Conservation (phyloP, 2,797 vertebrate genomes). For the Uromys caudimaculatus region DNA sequence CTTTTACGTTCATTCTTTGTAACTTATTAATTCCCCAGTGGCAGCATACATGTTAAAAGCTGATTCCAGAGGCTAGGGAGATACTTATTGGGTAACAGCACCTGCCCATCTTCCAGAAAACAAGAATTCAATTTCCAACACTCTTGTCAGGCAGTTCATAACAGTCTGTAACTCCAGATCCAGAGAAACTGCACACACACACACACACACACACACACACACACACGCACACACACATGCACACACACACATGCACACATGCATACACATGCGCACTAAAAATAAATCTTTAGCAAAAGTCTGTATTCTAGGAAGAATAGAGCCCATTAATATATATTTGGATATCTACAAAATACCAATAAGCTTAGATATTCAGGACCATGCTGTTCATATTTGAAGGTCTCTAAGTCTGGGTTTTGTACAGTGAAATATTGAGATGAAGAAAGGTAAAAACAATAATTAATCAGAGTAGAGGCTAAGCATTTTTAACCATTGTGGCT, state of each 20-base stretch:
- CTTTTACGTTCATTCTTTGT: not conserved
- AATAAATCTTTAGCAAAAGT: not conserved
- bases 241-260: not conserved
- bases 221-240: not conserved
- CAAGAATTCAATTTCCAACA: not conserved
- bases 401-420: not conserved
- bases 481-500: not conserved
- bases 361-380: not conserved
- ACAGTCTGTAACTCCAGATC: not conserved
- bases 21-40: not conserved
- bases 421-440: not conserved
- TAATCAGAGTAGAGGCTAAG: not conserved
- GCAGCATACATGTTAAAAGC: not conserved
- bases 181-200: not conserved
- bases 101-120: not conserved
- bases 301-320: not conserved
- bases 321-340: not conserved
- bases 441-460: not conserved
- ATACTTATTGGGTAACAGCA: not conserved
- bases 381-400: not conserved
- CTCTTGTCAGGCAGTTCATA: not conserved
- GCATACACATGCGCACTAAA: not conserved
- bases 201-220: not conserved
- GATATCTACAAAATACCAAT: not conserved
- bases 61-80: not conserved